phyloP scores from a whole-genome alignment of 2,888 invertebrate species.

The Eupithecia dodoneata region DNA sequence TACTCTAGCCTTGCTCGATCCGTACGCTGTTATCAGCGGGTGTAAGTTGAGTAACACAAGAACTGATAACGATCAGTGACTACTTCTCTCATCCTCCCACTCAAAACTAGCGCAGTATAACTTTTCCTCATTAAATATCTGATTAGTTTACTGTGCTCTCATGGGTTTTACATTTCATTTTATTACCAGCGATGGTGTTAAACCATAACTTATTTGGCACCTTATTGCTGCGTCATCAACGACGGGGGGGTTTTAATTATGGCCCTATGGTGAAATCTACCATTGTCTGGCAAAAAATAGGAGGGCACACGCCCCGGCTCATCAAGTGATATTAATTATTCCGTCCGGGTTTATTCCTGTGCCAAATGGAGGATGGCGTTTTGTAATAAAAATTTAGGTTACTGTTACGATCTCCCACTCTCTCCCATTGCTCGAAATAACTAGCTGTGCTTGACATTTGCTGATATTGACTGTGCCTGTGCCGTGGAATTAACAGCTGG shows the following conservation, averaged over 20 bases:
- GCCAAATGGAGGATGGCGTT: conserved; percentile 57
- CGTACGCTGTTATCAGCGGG: background rate
- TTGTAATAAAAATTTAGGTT: conserved; percentile 56
- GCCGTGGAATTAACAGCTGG: conserved; percentile 45
- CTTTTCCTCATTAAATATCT: background rate
- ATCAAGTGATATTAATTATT: conserved; percentile 57
- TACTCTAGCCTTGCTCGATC: background rate
- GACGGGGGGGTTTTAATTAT: conserved; percentile 34
- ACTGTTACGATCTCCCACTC: conserved; percentile 41
- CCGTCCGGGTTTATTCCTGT: conserved; percentile 53
- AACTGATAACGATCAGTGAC: background rate
- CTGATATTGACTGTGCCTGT: conserved; percentile 41
- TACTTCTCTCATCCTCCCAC: background rate
- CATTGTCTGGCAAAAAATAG: conserved; percentile 47
- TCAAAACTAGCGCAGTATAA: background rate
- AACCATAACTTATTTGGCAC: conserved; percentile 23
- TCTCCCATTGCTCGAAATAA: conserved; percentile 40
- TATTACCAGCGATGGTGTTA: conserved; percentile 23
- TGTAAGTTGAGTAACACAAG: background rate
- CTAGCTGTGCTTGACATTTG: conserved; percentile 33
- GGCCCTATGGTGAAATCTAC: conserved; percentile 39
- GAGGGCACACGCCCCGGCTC: conserved; percentile 47
- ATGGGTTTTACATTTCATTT: conserved; percentile 22
- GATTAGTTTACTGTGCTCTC: background rate
- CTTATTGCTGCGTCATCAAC: conserved; percentile 31